Percentiles rank a stretch among this genome's conserved stretches.
Evolutionary conservation across 2,797 vertebrate genomes (phyloP).

Genomic region (Melanogrammus aeglefinus): DNA sequence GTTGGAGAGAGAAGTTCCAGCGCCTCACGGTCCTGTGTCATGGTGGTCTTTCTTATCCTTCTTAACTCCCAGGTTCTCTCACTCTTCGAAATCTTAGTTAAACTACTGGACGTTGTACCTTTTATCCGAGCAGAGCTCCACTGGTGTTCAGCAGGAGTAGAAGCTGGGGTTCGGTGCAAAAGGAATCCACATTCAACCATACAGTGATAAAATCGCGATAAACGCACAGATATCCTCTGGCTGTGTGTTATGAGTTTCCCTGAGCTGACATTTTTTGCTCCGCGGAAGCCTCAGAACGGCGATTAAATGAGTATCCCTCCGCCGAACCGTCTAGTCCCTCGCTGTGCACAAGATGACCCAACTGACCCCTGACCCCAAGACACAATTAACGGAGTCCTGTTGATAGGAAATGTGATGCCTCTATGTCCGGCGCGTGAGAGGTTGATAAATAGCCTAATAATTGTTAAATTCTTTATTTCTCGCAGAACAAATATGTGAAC

Average conservation of each 20-base stretch:
- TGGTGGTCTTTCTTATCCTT: slow-evolving; percentile 43
- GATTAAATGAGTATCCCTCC: slow-evolving; percentile 88
- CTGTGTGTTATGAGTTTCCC: slow-evolving; percentile 91
- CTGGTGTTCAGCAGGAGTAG: slow-evolving; percentile 74
- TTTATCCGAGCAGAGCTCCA: slow-evolving; percentile 79
- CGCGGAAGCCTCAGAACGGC: slow-evolving; percentile 83
- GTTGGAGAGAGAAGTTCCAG: slow-evolving; percentile 1
- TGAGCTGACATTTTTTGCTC: slow-evolving; percentile 94
- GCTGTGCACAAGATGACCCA: slow-evolving; percentile 11
- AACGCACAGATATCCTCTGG: slow-evolving; percentile 74
- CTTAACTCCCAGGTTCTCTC: slow-evolving; percentile 81
- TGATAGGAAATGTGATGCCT: neutral
- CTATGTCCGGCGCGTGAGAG: neutral
- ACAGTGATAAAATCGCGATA: slow-evolving; percentile 49
- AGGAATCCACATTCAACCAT: slow-evolving; percentile 44
- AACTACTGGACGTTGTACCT: slow-evolving; percentile 76
- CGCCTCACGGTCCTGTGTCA: slow-evolving; percentile 46
- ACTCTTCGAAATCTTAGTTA: slow-evolving; percentile 63
- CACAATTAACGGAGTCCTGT: neutral
- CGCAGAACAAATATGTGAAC: neutral
- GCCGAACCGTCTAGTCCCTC: slow-evolving; percentile 61
- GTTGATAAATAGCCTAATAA: neutral
- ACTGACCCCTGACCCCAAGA: slow-evolving; percentile 39
- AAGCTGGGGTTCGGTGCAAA: slow-evolving; percentile 54
- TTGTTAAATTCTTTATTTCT: neutral